These are phyloP conservation scores for Sebastes trivittatus DNA, from an alignment of 2,797 vertebrate genomes.

Conservation along the genomic window DNA sequence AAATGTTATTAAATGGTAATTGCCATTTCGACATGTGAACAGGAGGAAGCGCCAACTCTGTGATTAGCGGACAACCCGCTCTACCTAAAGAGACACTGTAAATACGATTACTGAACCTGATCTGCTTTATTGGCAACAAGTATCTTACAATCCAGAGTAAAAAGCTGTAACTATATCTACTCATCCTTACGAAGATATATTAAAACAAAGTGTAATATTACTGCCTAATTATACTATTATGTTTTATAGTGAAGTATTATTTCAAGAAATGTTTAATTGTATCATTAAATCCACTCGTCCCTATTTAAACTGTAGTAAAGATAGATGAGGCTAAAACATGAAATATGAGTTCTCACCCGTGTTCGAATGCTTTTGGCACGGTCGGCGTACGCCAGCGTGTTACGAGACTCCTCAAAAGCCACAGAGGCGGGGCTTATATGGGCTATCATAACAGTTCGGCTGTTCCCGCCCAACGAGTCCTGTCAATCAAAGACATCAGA, in stretches of 20 bases:
- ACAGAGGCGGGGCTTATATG: constrained; percentile 93
- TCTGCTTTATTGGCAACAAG: too few species aligned
- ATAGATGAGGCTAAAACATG: not conserved
- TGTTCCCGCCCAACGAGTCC: constrained; percentile 93
- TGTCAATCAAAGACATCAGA: constrained; percentile 52
- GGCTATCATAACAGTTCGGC: constrained; percentile 94
- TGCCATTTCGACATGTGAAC: not conserved
- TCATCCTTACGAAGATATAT: not conserved
- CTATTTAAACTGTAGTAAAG: not conserved
- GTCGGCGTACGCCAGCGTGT: constrained; percentile 91
- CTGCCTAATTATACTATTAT: too few species aligned
- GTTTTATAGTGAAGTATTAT: too few species aligned
- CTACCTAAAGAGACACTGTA: too few species aligned
- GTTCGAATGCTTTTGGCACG: constrained; percentile 93
- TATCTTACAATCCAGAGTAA: not conserved
- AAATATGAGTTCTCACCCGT: constrained; percentile 75
- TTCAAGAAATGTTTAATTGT: too few species aligned
- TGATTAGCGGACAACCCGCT: too few species aligned
- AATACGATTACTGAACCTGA: too few species aligned
- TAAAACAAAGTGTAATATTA: too few species aligned
- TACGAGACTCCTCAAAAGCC: constrained; percentile 92
- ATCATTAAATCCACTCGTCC: too few species aligned
- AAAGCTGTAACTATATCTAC: not conserved
- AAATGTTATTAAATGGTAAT: not conserved
- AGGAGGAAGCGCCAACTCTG: not conserved